Percentiles rank a stretch among this genome's conserved stretches.
Conservation (phyloP, 1,140 invertebrate genomes). For the Agrilus planipennis region DNA sequence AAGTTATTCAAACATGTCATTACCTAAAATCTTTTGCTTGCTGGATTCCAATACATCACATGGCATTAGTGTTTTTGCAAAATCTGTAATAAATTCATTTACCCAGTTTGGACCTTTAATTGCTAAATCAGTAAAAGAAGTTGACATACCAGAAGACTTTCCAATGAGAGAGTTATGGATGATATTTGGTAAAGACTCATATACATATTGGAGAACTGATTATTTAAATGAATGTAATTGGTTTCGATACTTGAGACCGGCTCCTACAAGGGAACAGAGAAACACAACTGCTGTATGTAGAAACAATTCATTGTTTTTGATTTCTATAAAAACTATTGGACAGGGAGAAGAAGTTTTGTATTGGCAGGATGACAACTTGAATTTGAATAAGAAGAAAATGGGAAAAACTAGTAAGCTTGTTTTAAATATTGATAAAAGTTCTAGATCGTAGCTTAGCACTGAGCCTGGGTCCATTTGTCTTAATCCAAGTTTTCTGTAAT, state of each 20-base stretch:
- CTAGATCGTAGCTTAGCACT: no score
- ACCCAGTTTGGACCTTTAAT: constrained; percentile 68
- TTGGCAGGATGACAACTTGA: constrained; percentile 53
- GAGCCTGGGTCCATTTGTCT: no score
- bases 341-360: constrained; percentile 54
- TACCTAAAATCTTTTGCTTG: constrained; percentile 44
- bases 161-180: constrained; percentile 62
- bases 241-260: constrained; percentile 69
- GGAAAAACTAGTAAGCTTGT: constrained; percentile 53
- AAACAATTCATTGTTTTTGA: constrained; percentile 52
- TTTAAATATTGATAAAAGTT: no score
- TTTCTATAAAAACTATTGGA: constrained; percentile 49
- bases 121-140: constrained; percentile 52
- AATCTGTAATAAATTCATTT: constrained; percentile 46
- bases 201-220: constrained; percentile 49
- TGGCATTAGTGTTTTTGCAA: constrained; percentile 53
- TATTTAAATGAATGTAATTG: constrained; percentile 65
- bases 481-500: no score
- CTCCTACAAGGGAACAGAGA: constrained; percentile 50
- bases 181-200: constrained; percentile 36
- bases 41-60: constrained; percentile 38
- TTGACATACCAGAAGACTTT: constrained; percentile 60
- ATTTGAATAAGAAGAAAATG: constrained; percentile 52
- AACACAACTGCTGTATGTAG: constrained; percentile 55
- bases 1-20: constrained; percentile 38